phyloP scores from a whole-genome alignment of 2,113 vertebrate genomes.

The Prunella himalayana region DNA sequence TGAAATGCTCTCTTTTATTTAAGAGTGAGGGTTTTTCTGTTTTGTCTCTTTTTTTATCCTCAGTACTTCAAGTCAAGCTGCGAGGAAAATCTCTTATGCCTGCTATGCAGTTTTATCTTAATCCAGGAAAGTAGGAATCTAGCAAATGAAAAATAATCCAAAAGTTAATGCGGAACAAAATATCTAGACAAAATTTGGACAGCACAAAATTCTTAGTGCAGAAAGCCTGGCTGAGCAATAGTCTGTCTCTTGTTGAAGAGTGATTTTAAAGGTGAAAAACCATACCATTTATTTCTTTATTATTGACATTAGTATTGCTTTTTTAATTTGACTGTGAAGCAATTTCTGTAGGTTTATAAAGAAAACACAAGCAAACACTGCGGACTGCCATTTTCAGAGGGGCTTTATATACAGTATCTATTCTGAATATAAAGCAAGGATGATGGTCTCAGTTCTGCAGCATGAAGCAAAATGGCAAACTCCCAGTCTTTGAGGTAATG shows the following conservation, averaged over 20 bases:
- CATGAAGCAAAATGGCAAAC: not conserved
- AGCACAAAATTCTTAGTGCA: not conserved
- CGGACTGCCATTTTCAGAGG: not conserved
- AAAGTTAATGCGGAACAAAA: not conserved
- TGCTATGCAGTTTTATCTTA: slow-evolving; percentile 51
- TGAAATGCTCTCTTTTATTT: not conserved
- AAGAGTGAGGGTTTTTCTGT: not conserved
- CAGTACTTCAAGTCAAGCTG: slow-evolving; percentile 24
- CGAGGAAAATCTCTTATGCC: slow-evolving; percentile 44
- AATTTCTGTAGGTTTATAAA: not conserved
- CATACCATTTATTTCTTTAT: not conserved
- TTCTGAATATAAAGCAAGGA: not conserved
- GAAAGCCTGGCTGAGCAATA: not conserved
- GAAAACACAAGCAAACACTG: not conserved
- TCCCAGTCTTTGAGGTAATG: not conserved
- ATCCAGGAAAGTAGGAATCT: not conserved
- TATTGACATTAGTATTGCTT: not conserved
- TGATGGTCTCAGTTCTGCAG: not conserved
- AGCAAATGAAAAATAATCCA: slow-evolving; percentile 48
- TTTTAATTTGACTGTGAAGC: not conserved
- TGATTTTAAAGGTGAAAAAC: not conserved
- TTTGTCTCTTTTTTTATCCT: not conserved
- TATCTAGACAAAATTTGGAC: not conserved
- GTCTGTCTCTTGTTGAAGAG: not conserved
- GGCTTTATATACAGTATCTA: not conserved